Evolutionary conservation across 1,140 invertebrate genomes (phyloP).

Genomic region (Carposina sasakii): DNA sequence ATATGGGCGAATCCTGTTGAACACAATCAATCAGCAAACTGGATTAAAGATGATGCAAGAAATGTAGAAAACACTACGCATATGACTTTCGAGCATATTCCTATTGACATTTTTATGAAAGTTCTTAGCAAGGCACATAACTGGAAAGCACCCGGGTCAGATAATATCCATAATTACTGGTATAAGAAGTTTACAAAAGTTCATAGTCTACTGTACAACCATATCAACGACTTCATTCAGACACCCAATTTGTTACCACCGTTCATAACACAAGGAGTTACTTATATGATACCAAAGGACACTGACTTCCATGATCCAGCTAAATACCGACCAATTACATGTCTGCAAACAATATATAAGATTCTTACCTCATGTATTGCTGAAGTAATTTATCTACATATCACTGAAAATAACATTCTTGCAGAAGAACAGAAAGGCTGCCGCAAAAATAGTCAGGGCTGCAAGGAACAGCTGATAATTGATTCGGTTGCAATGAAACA

Average conservation of each 20-base stretch:
- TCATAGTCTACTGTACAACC: not conserved
- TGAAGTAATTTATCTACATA: not conserved
- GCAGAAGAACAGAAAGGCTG: constrained; percentile 12
- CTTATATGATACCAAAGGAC: constrained; percentile 5
- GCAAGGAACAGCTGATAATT: constrained; percentile 3
- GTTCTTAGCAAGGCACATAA: not conserved
- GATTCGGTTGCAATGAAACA: not conserved
- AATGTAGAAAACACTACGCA: not conserved
- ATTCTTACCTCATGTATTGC: constrained; percentile 1
- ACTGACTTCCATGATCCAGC: constrained; percentile 3
- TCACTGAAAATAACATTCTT: not conserved
- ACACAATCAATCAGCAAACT: not conserved
- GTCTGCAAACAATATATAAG: constrained; percentile 8
- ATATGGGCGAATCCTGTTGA: not conserved
- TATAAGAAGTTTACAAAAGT: not conserved
- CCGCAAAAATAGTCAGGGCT: not conserved
- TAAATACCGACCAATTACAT: constrained; percentile 9
- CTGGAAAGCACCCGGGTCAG: not conserved
- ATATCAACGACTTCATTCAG: constrained; percentile 4
- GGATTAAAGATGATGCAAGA: not conserved
- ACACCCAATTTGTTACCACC: not conserved
- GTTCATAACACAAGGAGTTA: constrained; percentile 7
- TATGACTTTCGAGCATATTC: not conserved
- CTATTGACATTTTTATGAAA: not conserved
- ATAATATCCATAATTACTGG: constrained; percentile 2